Conservation (phyloP, 1,140 invertebrate genomes). For the Sesamia nonagrioides region DNA sequence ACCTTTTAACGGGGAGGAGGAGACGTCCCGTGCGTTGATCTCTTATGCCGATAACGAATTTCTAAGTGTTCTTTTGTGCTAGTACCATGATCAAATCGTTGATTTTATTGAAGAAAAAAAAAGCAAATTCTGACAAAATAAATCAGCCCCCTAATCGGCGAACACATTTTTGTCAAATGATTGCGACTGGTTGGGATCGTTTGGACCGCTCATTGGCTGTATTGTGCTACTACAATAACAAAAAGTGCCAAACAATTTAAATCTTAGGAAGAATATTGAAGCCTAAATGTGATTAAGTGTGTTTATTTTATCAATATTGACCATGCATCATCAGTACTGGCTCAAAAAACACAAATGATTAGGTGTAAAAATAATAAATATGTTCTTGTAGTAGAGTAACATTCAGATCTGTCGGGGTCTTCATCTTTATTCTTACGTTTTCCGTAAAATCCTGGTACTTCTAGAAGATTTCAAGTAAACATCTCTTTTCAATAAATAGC, state of each 20-base stretch:
- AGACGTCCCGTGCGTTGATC: slow-evolving; percentile 50
- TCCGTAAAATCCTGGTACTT: not conserved
- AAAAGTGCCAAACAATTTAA: too few species aligned
- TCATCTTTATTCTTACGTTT: not conserved
- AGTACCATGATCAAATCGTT: not conserved
- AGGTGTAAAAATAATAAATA: not conserved
- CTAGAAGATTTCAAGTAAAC: not conserved
- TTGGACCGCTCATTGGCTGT: too few species aligned
- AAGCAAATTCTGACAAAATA: not conserved
- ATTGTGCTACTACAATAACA: too few species aligned
- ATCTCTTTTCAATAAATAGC: slow-evolving; percentile 18
- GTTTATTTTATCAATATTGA: not conserved
- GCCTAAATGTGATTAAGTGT: too few species aligned
- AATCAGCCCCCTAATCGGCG: too few species aligned
- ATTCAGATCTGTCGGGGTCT: slow-evolving; percentile 22
- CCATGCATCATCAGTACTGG: not conserved
- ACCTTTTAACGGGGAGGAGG: slow-evolving; percentile 28
- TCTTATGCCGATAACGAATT: slow-evolving; percentile 65
- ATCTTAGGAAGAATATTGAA: too few species aligned
- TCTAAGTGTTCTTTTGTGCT: slow-evolving; percentile 1
- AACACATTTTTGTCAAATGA: too few species aligned
- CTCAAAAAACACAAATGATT: not conserved
- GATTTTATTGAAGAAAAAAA: not conserved
- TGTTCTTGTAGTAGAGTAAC: not conserved
- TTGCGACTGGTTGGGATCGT: too few species aligned